Base-by-base conservation (phyloP, 2,113 vertebrate species). In the Istiophorus platypterus region DNA sequence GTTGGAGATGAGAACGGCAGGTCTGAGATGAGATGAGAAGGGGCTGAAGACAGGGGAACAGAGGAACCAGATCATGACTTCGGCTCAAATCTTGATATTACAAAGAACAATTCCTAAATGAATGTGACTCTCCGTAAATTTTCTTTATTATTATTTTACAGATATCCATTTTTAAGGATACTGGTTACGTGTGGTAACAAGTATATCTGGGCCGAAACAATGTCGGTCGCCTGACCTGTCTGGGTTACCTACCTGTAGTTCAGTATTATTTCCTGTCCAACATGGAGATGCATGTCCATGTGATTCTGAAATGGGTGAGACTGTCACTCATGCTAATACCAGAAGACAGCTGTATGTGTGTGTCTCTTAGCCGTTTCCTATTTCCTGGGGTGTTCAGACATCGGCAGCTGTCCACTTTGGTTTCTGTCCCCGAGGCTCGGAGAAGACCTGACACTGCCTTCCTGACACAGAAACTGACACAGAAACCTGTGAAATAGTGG, bases 261-360 rank as follows among this genome's bases (percentile, higher is more conserved):
- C 77, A 66, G 85, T 83, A 85, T 87, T 61, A 67, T 85, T 85
- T 82, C 69, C 79, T 75, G 31, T 72, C 76, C 70, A 85, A 86
- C 81, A 81, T 45, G 29, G 80, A 76, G 80, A 82, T 81, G 67
- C 81, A 73, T 86, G 89, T 84, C 82, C 56, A 29, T 49, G 85
- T 3, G 4, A 79, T 81, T 89, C 80, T 49, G 62, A 88, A 90
- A 82, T 90, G 85, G 87, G 80, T n/a, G 57, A 87, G 85, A 89
- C 70, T 92, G 90, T 86, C 92, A 91, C 62, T 91, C 89, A 90
- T 89, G 74, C 89, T 94, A 94, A 94, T 91, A 84, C 61, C 72
- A 29, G 61, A 65, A 34, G 92, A 93, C 93, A 93, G 89, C 81
- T 76, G 31, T 34, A 45, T 77, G 81, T 81, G 85, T 81, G 85